A percentile compares a stretch with the other conserved stretches of the same genome.
Conservation (phyloP, 2,797 vertebrate species). For the Hypotaenidia philippensis region DNA sequence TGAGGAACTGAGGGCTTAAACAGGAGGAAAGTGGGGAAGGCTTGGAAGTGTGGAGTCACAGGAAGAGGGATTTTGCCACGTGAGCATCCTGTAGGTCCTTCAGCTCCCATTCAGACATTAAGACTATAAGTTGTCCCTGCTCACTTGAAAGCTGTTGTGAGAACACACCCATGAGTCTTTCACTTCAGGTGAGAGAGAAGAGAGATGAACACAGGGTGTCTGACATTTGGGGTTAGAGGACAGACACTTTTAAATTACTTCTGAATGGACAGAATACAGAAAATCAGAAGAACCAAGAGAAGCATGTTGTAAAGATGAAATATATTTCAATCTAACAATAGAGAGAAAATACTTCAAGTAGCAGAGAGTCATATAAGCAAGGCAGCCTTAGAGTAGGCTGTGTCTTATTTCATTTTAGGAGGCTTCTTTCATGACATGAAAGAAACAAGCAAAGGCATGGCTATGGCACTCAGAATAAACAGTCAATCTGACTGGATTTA, state of each 20-base stretch:
- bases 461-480: neutral
- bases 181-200: neutral
- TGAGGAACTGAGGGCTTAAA: neutral
- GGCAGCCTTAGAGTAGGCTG: neutral
- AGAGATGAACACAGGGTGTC: neutral
- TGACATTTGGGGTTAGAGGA: neutral
- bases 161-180: neutral
- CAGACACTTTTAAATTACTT: neutral
- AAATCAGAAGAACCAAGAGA: slow-evolving; percentile 6
- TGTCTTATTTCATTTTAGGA: neutral
- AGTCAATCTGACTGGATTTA: neutral
- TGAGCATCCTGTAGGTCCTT: neutral
- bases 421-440: neutral
- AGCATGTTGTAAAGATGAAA: neutral
- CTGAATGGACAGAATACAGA: neutral
- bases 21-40: neutral
- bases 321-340: neutral
- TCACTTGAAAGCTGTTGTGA: neutral
- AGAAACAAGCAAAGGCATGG: neutral
- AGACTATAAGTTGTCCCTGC: neutral
- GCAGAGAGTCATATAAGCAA: neutral
- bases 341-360: neutral
- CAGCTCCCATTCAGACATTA: neutral
- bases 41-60: neutral
- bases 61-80: neutral